A percentile compares a stretch with the other conserved stretches of the same genome.
phyloP scores from a whole-genome alignment of 2,888 invertebrate genomes.

The Heliconius ismenius region DNA sequence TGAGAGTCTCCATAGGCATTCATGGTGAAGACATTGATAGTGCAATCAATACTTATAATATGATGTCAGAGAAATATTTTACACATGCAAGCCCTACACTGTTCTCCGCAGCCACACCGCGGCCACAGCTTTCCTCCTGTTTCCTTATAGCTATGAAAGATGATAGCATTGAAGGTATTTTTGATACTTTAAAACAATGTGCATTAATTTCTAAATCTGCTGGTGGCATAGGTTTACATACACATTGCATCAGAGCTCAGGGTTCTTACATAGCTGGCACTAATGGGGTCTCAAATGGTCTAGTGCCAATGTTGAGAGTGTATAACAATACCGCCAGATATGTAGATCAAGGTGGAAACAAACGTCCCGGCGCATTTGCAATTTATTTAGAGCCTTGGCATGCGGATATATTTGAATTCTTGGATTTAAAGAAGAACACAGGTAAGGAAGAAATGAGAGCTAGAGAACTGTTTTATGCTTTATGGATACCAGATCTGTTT shows the following conservation, averaged over 20 bases:
- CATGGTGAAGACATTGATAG: constrained; percentile 96
- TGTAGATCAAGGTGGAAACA: constrained; percentile 99
- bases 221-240: constrained; percentile 97
- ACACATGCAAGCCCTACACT: constrained; percentile 99
- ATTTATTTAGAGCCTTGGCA: constrained; percentile 99
- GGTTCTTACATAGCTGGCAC: constrained; percentile 97
- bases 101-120: constrained; percentile 95
- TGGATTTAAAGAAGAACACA: constrained; percentile 97
- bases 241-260: constrained; percentile 96
- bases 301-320: constrained; percentile 97
- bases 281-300: constrained; percentile 96
- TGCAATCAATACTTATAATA: constrained; percentile 97
- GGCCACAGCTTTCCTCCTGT: constrained; percentile 97
- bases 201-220: constrained; percentile 98
- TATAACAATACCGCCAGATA: constrained; percentile 98
- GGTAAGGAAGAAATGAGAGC: constrained; percentile 97
- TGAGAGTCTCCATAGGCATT: constrained; percentile 98
- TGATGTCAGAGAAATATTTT: constrained; percentile 96
- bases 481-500: constrained; percentile 99
- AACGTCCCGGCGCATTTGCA: constrained; percentile 98
- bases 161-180: constrained; percentile 98
- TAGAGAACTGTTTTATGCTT: constrained; percentile 96
- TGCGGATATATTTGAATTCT: constrained; percentile 96
- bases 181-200: constrained; percentile 94
- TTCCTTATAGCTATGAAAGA: constrained; percentile 96